These are phyloP conservation scores for Actenoides lindsayi DNA, from an alignment of 2,113 vertebrate genomes.

Conservation along the genomic window DNA sequence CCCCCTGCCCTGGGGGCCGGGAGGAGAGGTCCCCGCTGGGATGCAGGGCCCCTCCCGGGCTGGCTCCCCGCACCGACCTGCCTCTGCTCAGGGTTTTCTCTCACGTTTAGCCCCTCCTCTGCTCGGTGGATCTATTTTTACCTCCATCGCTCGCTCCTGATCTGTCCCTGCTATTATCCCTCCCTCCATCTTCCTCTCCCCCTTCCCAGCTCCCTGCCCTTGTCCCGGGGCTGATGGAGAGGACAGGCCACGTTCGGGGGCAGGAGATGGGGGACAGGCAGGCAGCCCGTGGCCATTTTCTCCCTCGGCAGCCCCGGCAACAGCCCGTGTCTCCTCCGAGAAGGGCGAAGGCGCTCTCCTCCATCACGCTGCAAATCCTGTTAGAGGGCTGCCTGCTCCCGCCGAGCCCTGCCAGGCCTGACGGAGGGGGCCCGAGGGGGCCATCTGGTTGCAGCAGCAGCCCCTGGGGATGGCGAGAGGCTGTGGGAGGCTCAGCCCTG, in stretches of 20 bases:
- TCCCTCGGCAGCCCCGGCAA: background rate
- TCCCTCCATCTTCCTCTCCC: slow-evolving; percentile 36
- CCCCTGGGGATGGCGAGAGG: background rate
- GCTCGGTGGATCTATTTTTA: slow-evolving; percentile 59
- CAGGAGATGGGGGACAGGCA: background rate
- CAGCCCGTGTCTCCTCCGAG: background rate
- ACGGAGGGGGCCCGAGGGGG: background rate
- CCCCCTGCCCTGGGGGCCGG: background rate
- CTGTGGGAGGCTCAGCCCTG: background rate
- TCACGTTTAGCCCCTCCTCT: slow-evolving; percentile 69
- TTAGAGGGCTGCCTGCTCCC: slow-evolving; percentile 30
- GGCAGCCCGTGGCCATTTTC: slow-evolving; percentile 22
- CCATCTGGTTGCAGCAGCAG: slow-evolving; percentile 19
- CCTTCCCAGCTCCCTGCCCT: background rate
- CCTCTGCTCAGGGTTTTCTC: slow-evolving; percentile 39
- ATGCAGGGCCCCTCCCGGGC: background rate
- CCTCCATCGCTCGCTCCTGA: slow-evolving; percentile 46
- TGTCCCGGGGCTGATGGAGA: background rate
- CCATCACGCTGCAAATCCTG: slow-evolving; percentile 53
- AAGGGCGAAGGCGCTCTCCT: slow-evolving; percentile 29
- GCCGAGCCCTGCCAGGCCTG: background rate
- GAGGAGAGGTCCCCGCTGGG: background rate
- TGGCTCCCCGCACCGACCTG: background rate
- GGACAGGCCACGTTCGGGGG: background rate
- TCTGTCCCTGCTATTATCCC: slow-evolving; percentile 51